Evolutionary conservation across 2,888 invertebrate species (phyloP), one percentile per base, ranked within the genome.

Genomic region (Cheiracanthium punctorium): DNA sequence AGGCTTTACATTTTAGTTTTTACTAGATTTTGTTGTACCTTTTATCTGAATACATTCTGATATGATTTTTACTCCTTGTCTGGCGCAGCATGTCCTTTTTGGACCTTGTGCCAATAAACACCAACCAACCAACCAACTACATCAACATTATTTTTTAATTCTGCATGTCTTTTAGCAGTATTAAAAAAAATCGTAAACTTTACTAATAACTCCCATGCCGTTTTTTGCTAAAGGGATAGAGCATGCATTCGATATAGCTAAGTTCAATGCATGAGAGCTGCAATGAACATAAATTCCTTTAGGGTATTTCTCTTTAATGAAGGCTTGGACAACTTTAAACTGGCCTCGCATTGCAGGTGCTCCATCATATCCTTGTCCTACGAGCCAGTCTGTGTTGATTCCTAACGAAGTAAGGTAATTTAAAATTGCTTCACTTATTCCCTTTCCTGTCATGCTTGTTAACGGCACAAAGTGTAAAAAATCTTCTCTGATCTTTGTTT

Each of bases 301-400:
- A 7, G 28, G 64, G n/a, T 4, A 1, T 64, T 64, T 29, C 24
- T 10, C 4, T 24, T 28, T 64, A 8, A 64, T 29, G 24, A 8
- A n/a, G 52, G 52, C 64, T 64, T 64, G 64, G 7, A 64, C 64
- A 14, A 20, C 64, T 64, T 64, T 64, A 64, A 64, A 64, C 28
- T 64, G 5, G 1, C 64, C 28, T 28, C 28, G 8, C 64, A 64
- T 64, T 1, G 64, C 64, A 28, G 64, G 24, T 64, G 64, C 20
- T 64, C 64, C 64, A 64, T 64, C 64, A 29, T 64, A 64, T 1
- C 64, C 29, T 64, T 64, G 64, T 8, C 64, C 28, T 5, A 64
- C 10, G 5, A 64, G 28, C 8, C 4, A 64, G 1, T 64, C 14
- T 64, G 28, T 64, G 7, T 20, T n/a, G 4, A 64, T 2, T 10